phyloP scores from a whole-genome alignment of 2,888 invertebrate genomes.

The Standfussiana lucernea region DNA sequence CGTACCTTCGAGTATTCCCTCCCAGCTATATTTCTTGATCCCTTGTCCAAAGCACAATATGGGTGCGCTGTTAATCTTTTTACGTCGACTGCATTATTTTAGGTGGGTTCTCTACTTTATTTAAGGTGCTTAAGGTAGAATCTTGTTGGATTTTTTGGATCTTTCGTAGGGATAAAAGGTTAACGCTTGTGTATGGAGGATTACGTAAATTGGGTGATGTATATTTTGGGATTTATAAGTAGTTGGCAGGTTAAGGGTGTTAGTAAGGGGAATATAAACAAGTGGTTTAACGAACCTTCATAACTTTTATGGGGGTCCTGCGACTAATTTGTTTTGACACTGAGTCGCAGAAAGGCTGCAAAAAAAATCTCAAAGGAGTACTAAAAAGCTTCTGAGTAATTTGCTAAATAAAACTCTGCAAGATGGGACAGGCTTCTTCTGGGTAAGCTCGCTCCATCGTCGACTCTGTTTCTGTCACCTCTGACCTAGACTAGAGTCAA shows the following conservation, averaged over 20 bases:
- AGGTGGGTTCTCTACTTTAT: constrained; percentile 73
- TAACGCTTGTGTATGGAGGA: constrained; percentile 54
- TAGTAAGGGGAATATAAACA: constrained; percentile 11
- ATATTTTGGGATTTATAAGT: constrained; percentile 41
- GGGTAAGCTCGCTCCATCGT: too few relatives aligned
- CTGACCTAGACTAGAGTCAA: too few relatives aligned
- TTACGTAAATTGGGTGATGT: constrained; percentile 55
- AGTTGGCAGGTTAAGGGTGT: constrained; percentile 8
- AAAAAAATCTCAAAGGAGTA: not conserved
- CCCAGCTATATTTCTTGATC: constrained; percentile 81
- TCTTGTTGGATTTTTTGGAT: constrained; percentile 50
- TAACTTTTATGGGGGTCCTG: not conserved
- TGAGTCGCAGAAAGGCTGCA: not conserved
- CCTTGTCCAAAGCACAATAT: constrained; percentile 81
- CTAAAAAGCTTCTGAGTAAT: not conserved
- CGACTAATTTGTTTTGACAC: not conserved
- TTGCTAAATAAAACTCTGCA: not conserved
- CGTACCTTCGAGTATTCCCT: constrained; percentile 70
- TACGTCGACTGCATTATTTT: constrained; percentile 84
- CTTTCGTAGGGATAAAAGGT: constrained; percentile 57
- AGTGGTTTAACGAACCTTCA: not conserved
- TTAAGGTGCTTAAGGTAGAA: constrained; percentile 68
- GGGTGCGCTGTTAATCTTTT: constrained; percentile 84
- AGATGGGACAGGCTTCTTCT: too few relatives aligned
- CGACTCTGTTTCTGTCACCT: too few relatives aligned